Conservation (phyloP, 92 coral and sea anemone genomes). For the Umimayanthus chanpuru region DNA sequence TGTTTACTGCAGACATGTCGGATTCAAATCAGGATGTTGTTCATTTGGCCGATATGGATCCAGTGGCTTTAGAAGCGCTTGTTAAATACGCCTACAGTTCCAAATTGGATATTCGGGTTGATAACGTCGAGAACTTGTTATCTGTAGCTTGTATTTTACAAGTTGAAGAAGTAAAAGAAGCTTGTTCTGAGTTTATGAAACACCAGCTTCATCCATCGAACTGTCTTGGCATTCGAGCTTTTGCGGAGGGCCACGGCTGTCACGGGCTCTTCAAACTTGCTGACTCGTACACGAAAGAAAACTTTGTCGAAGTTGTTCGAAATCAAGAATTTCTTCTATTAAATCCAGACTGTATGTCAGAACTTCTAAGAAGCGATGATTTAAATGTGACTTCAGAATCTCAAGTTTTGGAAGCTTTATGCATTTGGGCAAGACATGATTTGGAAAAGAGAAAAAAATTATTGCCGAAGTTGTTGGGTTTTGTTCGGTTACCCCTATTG, state of each 20-base stretch:
- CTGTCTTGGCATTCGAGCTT: constrained; percentile 95
- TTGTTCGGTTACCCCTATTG: constrained; percentile 82
- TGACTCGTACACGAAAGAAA: constrained; percentile 89
- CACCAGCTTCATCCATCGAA: constrained; percentile 96
- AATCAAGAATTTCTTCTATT: constrained; percentile 90
- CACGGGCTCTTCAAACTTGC: constrained; percentile 76
- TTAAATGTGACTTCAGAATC: constrained; percentile 85
- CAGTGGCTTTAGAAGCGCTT: constrained; percentile 89
- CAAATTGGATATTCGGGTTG: constrained; percentile 88
- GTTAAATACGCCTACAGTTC: constrained; percentile 92
- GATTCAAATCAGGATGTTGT: constrained; percentile 82
- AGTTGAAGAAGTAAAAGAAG: constrained; percentile 87
- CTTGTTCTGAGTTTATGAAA: constrained; percentile 95
- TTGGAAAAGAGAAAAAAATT: constrained; percentile 60
- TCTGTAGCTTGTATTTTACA: constrained; percentile 94
- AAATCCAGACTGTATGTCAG: constrained; percentile 76
- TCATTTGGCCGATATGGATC: constrained; percentile 85
- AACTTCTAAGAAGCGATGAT: constrained; percentile 86
- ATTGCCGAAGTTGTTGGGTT: constrained; percentile 65
- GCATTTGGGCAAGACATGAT: constrained; percentile 82
- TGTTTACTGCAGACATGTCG: constrained; percentile 94
- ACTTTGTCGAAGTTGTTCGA: constrained; percentile 89
- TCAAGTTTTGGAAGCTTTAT: constrained; percentile 77
- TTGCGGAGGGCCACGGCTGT: constrained; percentile 98
- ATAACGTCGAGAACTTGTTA: constrained; percentile 90